A percentile compares a stretch with the other conserved stretches of the same genome.
These are phyloP conservation scores for Lagodon rhomboides DNA, from an alignment of 2,797 vertebrate species.

Conservation along the genomic window DNA sequence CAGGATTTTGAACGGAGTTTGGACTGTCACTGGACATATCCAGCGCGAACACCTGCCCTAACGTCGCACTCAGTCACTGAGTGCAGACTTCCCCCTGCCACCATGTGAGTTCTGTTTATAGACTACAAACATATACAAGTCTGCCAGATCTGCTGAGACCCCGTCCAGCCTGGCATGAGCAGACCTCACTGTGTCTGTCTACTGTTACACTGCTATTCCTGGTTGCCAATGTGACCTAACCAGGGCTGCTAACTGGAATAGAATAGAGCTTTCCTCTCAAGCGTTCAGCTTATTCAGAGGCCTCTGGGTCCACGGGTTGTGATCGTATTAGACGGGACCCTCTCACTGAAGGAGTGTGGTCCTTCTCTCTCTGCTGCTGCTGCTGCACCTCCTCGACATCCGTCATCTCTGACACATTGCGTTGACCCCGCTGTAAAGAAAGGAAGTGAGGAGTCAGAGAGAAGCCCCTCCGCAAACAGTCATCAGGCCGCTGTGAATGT, in stretches of 20 bases:
- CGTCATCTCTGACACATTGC: constrained; percentile 58
- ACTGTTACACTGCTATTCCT: constrained; percentile 87
- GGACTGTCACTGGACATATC: neutral
- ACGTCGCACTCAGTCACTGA: constrained; percentile 23
- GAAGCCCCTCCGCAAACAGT: constrained; percentile 53
- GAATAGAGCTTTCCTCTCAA: constrained; percentile 43
- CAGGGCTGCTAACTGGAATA: constrained; percentile 59
- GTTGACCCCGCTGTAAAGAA: constrained; percentile 49
- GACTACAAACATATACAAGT: constrained; percentile 68
- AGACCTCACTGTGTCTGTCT: constrained; percentile 70
- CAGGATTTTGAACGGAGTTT: neutral
- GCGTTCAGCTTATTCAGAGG: constrained; percentile 36
- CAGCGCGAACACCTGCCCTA: constrained; percentile 46
- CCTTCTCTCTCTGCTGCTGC: neutral
- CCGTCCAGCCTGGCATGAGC: constrained; percentile 61
- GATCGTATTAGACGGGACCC: neutral
- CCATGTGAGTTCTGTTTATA: constrained; percentile 75
- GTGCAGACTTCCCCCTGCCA: constrained; percentile 33
- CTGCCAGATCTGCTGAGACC: constrained; percentile 58
- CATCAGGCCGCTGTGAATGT: constrained; percentile 38
- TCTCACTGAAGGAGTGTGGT: neutral
- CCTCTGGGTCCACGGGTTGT: constrained; percentile 3
- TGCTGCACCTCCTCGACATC: constrained; percentile 30
- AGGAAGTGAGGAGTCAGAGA: constrained; percentile 51
- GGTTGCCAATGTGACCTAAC: constrained; percentile 77